Percentiles rank a stretch among this genome's conserved stretches.
These are phyloP conservation scores for Perdita meconis DNA, from an alignment of 2,888 invertebrate genomes.

Conservation along the genomic window DNA sequence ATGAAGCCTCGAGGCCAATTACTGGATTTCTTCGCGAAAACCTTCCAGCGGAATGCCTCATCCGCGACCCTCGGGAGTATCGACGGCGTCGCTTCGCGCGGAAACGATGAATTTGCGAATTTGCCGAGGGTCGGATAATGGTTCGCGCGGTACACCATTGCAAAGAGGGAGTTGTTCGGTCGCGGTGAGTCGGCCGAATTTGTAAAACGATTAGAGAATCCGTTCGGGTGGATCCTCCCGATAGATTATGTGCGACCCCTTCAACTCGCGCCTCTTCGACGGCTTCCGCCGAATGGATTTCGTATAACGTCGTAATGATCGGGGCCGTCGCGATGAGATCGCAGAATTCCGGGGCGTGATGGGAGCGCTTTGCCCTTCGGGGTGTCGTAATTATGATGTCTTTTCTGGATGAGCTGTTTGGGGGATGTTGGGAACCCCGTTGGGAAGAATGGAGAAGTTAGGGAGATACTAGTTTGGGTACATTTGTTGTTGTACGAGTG, in stretches of 20 bases:
- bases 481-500: no score
- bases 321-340: conserved; percentile 48
- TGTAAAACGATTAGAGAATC: conserved; percentile 69
- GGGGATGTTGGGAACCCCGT: neutral
- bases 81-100: neutral
- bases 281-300: conserved; percentile 53
- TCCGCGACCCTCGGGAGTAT: neutral
- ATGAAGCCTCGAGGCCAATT: conserved; percentile 77
- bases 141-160: conserved; percentile 45
- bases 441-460: neutral
- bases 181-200: conserved; percentile 63
- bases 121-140: conserved; percentile 45
- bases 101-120: conserved; percentile 68
- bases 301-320: conserved; percentile 55
- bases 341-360: conserved; percentile 33
- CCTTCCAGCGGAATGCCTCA: conserved; percentile 26
- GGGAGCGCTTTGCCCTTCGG: neutral
- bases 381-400: conserved; percentile 23
- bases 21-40: conserved; percentile 65
- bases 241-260: conserved; percentile 18
- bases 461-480: neutral
- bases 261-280: conserved; percentile 36
- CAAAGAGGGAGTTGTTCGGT: conserved; percentile 30
- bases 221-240: conserved; percentile 46
- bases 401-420: conserved; percentile 12